These are phyloP conservation scores for Onychostoma macrolepis DNA, from an alignment of 2,113 vertebrate species.

Conservation along the genomic window DNA sequence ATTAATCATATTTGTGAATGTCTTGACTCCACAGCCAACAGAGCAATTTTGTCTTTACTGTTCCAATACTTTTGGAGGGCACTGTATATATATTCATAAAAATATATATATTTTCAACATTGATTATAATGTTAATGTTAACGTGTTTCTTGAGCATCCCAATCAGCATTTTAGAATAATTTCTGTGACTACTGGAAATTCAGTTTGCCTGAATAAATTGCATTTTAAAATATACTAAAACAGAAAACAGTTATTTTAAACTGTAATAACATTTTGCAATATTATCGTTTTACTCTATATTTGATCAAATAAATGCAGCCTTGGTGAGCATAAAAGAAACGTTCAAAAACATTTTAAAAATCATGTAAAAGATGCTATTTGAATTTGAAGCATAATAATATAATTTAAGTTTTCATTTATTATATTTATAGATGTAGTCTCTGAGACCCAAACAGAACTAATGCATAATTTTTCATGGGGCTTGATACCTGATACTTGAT, in stretches of 20 bases:
- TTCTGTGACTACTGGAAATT: not conserved
- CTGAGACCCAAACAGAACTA: not conserved
- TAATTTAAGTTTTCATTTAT: not conserved
- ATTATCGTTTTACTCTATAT: not conserved
- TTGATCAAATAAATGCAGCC: not conserved
- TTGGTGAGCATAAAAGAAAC: not conserved
- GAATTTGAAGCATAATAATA: not conserved
- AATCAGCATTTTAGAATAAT: not conserved
- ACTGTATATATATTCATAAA: too few species aligned
- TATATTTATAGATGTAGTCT: not conserved
- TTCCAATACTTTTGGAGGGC: too few species aligned
- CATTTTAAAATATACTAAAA: not conserved
- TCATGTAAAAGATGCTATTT: not conserved
- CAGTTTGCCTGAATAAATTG: not conserved
- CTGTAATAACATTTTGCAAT: not conserved
- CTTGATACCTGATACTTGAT: not conserved
- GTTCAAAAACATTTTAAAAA: not conserved
- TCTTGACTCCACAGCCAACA: too few species aligned
- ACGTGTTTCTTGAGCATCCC: not conserved
- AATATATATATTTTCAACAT: not conserved
- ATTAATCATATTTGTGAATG: too few species aligned
- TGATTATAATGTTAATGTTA: not conserved
- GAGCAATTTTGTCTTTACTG: too few species aligned
- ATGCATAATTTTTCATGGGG: not conserved
- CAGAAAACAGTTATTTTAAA: not conserved